Evolutionary conservation across 2,797 vertebrate genomes (phyloP), one percentile per base, ranked within the genome.

Genomic region (Pachyuromys duprasi): DNA sequence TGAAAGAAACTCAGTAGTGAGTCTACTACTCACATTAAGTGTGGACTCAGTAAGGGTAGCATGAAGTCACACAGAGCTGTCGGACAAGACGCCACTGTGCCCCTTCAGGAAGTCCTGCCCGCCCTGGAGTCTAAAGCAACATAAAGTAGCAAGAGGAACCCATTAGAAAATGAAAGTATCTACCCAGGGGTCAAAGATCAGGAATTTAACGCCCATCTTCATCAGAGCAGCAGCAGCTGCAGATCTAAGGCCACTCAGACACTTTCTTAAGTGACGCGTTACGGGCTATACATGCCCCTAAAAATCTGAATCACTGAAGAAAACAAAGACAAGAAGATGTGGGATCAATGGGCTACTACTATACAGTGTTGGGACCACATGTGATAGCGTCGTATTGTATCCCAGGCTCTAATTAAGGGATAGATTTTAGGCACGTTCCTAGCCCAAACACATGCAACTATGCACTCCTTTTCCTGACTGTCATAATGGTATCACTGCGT

Each of bases 101-200:
- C 55, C 89, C 96, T 91, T 83, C 76, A 69, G 9, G 63, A 72
- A 92, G 17, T 69, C 8, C 24, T 93, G 36, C 33, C 78, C 70
- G 13, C 33, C 17, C 79, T 15, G 17, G 67, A 95, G 8, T 8
- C 15, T 87, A 94, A 82, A n/a, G n/a, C 89, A 45, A 78, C 79
- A 80, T 62, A 45, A 90, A 86, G 84, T 18, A 18, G 70, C 42
- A 69, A 57, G 26, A 49, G 49, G 17, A 84, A 75, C 63, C 5
- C 11, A 20, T 76, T 93, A 92, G 72, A 76, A 75, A 72, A 70
- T 67, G 36, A 92, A 94, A 53, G 36, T 80, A 12, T 81, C 24
- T 45, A 60, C 31, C 49, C 91, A 28, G 69, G 89, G 53, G 22
- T 53, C 67, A 97, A 4, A 55, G 60, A 24, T 94, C 65, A 94